phyloP scores from a whole-genome alignment of 2,888 invertebrate genomes.

The Scelioninae gen. 2 region DNA sequence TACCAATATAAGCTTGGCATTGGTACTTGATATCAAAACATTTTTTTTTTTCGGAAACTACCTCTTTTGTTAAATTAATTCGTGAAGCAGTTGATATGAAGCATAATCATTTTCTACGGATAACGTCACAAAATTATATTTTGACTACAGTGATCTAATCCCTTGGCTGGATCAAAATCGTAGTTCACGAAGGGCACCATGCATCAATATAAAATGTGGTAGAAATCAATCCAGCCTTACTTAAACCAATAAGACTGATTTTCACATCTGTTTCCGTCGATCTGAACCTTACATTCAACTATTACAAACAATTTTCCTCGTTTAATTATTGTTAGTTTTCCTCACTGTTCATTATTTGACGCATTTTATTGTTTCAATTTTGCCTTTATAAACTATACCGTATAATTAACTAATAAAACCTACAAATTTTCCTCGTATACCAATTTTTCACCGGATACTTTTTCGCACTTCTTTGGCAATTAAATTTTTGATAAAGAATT shows the following conservation, averaged over 20 bases:
- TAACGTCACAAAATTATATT: conserved; percentile 14
- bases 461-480: conserved; percentile 25
- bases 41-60: conserved; percentile 28
- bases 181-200: not conserved
- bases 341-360: no score
- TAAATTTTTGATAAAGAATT: not conserved
- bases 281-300: no score
- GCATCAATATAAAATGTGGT: not conserved
- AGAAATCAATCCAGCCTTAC: conserved; percentile 23
- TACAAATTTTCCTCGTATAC: conserved; percentile 17
- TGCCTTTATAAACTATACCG: conserved; percentile 13
- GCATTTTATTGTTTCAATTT: conserved; percentile 2
- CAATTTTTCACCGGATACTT: not conserved
- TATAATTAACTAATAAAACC: conserved; percentile 15
- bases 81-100: conserved; percentile 34
- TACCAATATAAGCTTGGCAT: no score
- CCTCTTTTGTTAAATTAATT: conserved; percentile 16
- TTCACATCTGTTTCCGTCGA: not conserved
- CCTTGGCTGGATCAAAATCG: conserved; percentile 16
- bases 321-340: no score
- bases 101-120: conserved; percentile 25
- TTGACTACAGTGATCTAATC: conserved; percentile 22
- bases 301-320: no score
- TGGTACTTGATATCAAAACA: not conserved
- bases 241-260: conserved; percentile 17